A percentile compares a stretch with the other conserved stretches of the same genome.
Conservation (phyloP, 1,140 invertebrate genomes). For the Drosophila leontia region DNA sequence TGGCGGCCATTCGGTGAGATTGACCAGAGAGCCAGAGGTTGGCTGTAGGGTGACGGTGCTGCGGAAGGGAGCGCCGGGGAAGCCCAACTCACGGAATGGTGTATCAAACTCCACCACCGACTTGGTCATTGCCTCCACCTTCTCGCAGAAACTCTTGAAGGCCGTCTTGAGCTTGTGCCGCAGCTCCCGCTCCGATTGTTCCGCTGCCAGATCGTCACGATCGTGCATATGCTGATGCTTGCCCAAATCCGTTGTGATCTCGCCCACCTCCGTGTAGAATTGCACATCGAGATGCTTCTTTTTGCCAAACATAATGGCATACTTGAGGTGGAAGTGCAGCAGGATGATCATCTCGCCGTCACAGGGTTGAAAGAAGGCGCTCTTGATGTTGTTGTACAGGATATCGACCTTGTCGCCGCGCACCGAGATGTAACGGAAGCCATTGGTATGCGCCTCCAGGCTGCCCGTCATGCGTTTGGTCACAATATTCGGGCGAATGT, state of each 20-base stretch:
- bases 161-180: constrained; percentile 98
- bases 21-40: constrained; percentile 98
- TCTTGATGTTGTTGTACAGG: constrained; percentile 99
- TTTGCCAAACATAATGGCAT: constrained; percentile 99
- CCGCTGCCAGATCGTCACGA: constrained; percentile 98
- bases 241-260: constrained; percentile 99
- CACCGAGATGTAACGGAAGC: constrained; percentile 99
- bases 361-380: constrained; percentile 99
- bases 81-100: constrained; percentile 98
- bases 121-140: constrained; percentile 98
- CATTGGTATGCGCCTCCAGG: constrained; percentile 98
- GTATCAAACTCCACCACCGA: constrained; percentile 99
- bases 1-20: constrained; percentile 99
- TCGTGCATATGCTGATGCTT: constrained; percentile 99
- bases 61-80: constrained; percentile 98
- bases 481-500: constrained; percentile 99
- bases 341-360: constrained; percentile 99
- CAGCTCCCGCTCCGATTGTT: constrained; percentile 98
- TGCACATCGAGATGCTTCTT: constrained; percentile 99
- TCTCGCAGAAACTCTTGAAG: constrained; percentile 99
- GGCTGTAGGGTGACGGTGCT: constrained; percentile 98
- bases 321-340: constrained; percentile 99
- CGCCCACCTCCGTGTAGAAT: constrained; percentile 99
- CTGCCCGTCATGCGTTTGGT: constrained; percentile 98
- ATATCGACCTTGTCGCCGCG: constrained; percentile 99